Base-by-base conservation (phyloP, 2,888 invertebrate species). In the Cremastinae sp. region DNA sequence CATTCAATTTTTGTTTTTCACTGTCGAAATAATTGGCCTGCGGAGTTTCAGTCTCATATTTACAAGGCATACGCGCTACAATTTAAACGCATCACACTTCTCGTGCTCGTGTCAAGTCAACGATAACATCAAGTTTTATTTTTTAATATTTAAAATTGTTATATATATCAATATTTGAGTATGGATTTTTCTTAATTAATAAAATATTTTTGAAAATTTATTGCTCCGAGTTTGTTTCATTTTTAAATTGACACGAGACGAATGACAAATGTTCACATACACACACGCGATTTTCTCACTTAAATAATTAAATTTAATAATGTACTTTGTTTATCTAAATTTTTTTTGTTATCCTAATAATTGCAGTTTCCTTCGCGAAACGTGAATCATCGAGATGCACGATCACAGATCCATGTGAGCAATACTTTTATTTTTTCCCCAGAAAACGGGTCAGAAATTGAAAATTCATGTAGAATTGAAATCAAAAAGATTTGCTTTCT, bases 41-140 rank as follows among this genome's bases (percentile, higher is more conserved):
- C 75, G 66, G 68, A 76, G 75, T 68, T 64, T 72, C 75, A 76
- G 75, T 76, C 75, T 76, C 75, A 64, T 76, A 76, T 76, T 72
- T 64, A 64, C 75, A 68, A 47, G 73, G 69, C 41, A 51, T 49
- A n/a, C n/a, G n/a, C n/a, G n/a, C n/a, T n/a, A n/a, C n/a, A n/a
- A n/a, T n/a, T n/a, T n/a, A n/a, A n/a, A n/a, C n/a, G n/a, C n/a
- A 20, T 41, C 47, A 3, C 28, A 51, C 49, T 70, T 55, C 56
- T 41, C 51, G 45, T 16, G 45, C 51, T 61, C 55, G 16, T 22
- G 22, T 9, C 47, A 61, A 71, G 45, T 55, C 12, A 39, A 71
- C 35, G 12, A 18, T 5, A 45, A 55, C 45, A 68, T 47, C 61
- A 66, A 61, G 65, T 41, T 61, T 56, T 51, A 53, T 68, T 66